Conservation (phyloP, 2,113 vertebrate genomes). For the Equus quagga region DNA sequence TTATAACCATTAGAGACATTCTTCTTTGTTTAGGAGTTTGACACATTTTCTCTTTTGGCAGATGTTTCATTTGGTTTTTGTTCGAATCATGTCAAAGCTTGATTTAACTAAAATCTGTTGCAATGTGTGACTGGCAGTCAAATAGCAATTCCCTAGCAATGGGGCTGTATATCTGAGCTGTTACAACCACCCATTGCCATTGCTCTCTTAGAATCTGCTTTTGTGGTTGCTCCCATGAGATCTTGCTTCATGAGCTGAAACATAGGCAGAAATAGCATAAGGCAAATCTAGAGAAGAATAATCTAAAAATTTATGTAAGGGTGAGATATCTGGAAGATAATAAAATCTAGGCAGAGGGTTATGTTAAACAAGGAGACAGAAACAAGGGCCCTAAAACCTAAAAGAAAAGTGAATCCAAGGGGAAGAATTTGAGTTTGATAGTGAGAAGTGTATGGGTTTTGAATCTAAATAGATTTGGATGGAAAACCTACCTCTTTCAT, state of each 20-base stretch:
- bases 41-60: slow-evolving; percentile 69
- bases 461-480: background rate
- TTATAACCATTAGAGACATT: background rate
- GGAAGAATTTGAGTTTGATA: background rate
- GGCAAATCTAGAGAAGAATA: background rate
- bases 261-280: background rate
- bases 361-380: background rate
- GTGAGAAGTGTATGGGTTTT: background rate
- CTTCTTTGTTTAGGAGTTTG: slow-evolving; percentile 58
- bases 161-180: background rate
- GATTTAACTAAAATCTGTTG: slow-evolving; percentile 75
- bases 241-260: background rate
- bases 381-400: background rate
- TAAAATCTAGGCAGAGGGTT: background rate
- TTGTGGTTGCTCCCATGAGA: background rate
- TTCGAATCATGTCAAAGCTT: slow-evolving; percentile 58
- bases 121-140: slow-evolving; percentile 70
- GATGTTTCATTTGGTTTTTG: slow-evolving; percentile 69
- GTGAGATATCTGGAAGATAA: background rate
- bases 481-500: background rate
- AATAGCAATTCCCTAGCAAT: slow-evolving; percentile 43
- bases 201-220: background rate
- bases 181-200: background rate
- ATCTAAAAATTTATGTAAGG: background rate
- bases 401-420: background rate